A percentile compares a stretch with the other conserved stretches of the same genome.
These are phyloP conservation scores for Pelecanoides urinatrix DNA, from an alignment of 2,113 vertebrate species.

Conservation along the genomic window DNA sequence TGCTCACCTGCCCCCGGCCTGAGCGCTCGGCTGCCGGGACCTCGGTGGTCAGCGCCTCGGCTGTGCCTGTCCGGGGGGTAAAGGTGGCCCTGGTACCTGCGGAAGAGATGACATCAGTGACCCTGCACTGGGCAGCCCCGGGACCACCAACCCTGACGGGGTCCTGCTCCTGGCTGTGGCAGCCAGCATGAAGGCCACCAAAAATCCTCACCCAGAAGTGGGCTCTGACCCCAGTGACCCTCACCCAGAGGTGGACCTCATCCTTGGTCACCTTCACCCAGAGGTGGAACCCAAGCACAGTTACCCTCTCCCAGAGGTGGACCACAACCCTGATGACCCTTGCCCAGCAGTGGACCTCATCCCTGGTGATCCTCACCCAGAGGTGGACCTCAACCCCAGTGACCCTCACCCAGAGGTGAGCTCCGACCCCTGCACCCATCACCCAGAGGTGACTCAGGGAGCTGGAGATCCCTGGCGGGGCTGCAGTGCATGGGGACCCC, in stretches of 20 bases:
- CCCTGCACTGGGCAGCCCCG: fast-evolving
- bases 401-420: background rate
- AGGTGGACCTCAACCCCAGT: too few species aligned
- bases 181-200: background rate
- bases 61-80: background rate
- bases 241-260: background rate
- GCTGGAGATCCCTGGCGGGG: fast-evolving
- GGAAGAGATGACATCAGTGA: background rate
- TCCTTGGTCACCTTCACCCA: too few species aligned
- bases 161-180: background rate
- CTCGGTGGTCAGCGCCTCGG: fast-evolving
- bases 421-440: background rate
- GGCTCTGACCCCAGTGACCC: fast-evolving
- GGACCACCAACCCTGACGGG: fast-evolving
- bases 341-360: background rate
- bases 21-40: fast-evolving
- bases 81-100: background rate
- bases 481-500: background rate
- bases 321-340: fast-evolving
- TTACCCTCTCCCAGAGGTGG: fast-evolving
- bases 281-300: background rate
- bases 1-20: slow-evolving; percentile 23
- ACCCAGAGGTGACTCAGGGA: background rate
- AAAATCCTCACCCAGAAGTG: background rate
- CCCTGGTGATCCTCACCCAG: background rate